phyloP scores from a whole-genome alignment of 2,797 vertebrate species.

The Pseudochirops cupreus region DNA sequence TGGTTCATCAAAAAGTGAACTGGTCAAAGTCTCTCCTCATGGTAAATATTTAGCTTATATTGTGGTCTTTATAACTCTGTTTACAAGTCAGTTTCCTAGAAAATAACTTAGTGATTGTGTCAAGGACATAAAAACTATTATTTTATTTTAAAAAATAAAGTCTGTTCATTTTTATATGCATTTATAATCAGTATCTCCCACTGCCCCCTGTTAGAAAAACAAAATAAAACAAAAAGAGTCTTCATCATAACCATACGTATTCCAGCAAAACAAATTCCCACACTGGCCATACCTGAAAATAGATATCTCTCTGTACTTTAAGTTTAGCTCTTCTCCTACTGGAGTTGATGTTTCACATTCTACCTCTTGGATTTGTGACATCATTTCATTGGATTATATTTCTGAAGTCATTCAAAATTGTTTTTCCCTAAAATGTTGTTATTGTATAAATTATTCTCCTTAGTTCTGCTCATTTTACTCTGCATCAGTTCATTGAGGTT shows the following conservation, averaged over 20 bases:
- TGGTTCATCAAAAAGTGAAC: slow-evolving; percentile 58
- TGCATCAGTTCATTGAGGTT: neutral
- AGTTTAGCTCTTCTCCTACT: neutral
- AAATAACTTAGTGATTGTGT: slow-evolving; percentile 33
- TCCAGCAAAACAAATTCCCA: neutral
- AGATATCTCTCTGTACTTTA: neutral
- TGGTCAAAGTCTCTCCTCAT: slow-evolving; percentile 8
- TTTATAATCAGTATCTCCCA: neutral
- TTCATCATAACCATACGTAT: neutral
- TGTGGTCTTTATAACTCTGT: slow-evolving; percentile 23
- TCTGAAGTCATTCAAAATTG: neutral
- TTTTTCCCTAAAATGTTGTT: neutral
- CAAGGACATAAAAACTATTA: neutral
- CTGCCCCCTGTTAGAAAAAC: neutral
- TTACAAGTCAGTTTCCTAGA: slow-evolving; percentile 21
- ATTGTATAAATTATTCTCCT: neutral
- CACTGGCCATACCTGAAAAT: neutral
- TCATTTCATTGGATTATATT: neutral
- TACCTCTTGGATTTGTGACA: neutral
- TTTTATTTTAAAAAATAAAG: neutral
- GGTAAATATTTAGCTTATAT: slow-evolving; percentile 28
- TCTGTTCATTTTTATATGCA: neutral
- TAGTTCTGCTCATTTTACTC: neutral
- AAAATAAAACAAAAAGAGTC: neutral
- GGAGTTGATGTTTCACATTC: neutral